Evolutionary conservation across 2,113 vertebrate species (phyloP).

Genomic region (Tringa solitaria): DNA sequence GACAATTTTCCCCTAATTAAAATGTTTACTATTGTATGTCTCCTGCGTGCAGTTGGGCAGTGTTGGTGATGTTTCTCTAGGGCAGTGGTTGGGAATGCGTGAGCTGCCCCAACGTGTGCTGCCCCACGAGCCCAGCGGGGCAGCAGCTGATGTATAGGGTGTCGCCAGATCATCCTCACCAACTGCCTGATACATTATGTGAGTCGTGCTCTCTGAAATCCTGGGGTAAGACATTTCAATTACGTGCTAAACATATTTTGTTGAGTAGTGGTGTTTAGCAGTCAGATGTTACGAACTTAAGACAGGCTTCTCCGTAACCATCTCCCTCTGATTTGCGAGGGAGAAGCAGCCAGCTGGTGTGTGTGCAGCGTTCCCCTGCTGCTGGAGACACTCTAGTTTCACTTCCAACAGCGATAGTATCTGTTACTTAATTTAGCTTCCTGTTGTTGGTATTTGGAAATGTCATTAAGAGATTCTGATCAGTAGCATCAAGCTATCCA

Average conservation of each 20-base stretch:
- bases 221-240: rapidly evolving
- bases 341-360: background rate
- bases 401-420: background rate
- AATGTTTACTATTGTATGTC: background rate
- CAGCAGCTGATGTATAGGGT: background rate
- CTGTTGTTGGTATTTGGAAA: background rate
- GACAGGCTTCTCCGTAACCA: background rate
- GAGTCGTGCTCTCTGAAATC: too few species aligned
- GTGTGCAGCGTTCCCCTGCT: background rate
- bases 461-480: background rate
- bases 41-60: background rate
- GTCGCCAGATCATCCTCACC: background rate
- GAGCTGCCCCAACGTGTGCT: background rate
- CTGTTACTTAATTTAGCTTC: background rate
- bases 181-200: rapidly evolving
- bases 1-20: background rate
- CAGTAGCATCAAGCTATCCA: background rate
- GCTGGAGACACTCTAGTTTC: background rate
- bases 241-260: background rate
- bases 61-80: background rate
- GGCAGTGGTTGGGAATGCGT: background rate
- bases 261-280: background rate
- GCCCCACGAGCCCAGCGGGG: background rate
- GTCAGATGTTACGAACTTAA: background rate
- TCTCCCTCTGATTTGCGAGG: background rate